phyloP scores from a whole-genome alignment of 2,888 invertebrate species.

The Nesidiocoris tenuis region DNA sequence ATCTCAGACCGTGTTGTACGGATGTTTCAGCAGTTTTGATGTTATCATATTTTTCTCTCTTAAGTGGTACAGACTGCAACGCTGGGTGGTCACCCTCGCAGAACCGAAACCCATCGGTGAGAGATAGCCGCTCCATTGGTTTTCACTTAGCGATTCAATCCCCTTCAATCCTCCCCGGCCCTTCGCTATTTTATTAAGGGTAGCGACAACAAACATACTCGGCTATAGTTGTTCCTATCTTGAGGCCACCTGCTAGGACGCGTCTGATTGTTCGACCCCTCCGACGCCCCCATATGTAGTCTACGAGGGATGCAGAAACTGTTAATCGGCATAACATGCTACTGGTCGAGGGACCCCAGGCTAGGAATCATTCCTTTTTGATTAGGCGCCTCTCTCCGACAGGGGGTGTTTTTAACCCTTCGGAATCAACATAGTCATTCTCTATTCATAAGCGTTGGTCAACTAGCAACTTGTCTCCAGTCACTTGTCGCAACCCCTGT shows the following conservation, averaged over 20 bases:
- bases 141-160: constrained; percentile 4
- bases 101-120: not conserved
- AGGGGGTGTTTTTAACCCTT: not conserved
- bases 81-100: not conserved
- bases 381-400: not conserved
- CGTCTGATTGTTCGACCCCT: not conserved
- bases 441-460: not conserved
- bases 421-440: not conserved
- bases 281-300: not conserved
- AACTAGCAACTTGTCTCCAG: not conserved
- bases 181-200: not conserved
- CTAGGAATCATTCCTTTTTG: not conserved
- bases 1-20: no score
- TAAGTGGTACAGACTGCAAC: no score
- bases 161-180: not conserved
- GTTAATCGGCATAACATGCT: not conserved
- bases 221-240: not conserved
- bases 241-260: not conserved
- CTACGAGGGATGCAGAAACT: not conserved
- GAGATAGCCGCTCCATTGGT: constrained; percentile 8
- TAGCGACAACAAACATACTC: not conserved
- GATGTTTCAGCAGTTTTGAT: no score
- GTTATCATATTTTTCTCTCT: no score
- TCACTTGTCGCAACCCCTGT: not conserved
- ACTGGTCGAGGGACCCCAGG: not conserved